Evolutionary conservation across 2,113 vertebrate genomes (phyloP).

Genomic region (Chauna torquata): DNA sequence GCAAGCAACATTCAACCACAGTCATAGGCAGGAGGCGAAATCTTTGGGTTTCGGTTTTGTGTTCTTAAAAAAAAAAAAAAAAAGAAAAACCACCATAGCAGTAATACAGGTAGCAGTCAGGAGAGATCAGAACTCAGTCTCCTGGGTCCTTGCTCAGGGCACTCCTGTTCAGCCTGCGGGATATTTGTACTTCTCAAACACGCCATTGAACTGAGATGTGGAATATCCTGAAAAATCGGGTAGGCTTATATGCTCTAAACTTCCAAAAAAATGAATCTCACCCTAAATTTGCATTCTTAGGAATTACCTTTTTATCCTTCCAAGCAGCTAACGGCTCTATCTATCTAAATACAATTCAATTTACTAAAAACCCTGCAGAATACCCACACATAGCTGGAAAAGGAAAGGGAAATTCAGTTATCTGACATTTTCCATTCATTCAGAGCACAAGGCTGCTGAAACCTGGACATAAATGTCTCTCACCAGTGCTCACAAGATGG

Average conservation of each 20-base stretch:
- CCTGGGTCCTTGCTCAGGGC: neutral
- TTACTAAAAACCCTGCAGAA: constrained; percentile 5
- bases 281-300: constrained; percentile 4
- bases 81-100: no score
- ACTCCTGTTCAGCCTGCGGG: neutral
- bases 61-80: neutral
- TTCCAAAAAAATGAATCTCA: constrained; percentile 22
- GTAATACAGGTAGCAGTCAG: neutral
- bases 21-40: neutral
- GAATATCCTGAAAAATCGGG: neutral
- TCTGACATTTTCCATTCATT: constrained; percentile 16
- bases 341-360: constrained; percentile 27
- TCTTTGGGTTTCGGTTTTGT: neutral
- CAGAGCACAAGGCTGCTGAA: neutral
- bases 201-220: neutral
- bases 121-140: neutral
- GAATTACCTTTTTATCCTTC: constrained; percentile 26
- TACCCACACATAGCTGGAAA: neutral
- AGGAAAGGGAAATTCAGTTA: constrained; percentile 18
- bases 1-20: neutral
- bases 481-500: constrained; percentile 67
- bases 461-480: constrained; percentile 32
- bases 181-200: neutral
- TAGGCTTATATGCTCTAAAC: neutral
- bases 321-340: neutral